A percentile compares a stretch with the other conserved stretches of the same genome.
These are phyloP conservation scores for Otolemur crassicaudatus DNA, from an alignment of 2,797 vertebrate species.

Conservation along the genomic window DNA sequence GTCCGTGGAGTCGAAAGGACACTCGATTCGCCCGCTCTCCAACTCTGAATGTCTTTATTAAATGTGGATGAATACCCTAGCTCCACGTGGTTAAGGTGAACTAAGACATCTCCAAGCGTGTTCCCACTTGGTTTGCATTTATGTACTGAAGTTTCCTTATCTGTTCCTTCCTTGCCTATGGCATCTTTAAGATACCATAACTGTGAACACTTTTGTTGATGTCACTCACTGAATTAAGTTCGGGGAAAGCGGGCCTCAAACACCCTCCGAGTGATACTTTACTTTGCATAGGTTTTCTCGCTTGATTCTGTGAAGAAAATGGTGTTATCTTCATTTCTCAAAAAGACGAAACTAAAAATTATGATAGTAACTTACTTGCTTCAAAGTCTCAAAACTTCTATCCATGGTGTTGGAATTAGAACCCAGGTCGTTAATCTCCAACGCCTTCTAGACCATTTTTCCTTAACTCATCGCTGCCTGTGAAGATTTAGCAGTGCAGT, in stretches of 20 bases:
- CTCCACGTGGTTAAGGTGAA: neutral
- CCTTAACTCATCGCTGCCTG: neutral
- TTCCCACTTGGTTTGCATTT: constrained; percentile 21
- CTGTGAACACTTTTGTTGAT: constrained; percentile 36
- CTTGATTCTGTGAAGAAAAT: constrained; percentile 42
- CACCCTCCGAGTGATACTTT: constrained; percentile 5
- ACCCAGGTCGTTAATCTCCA: neutral
- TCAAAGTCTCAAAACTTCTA: constrained; percentile 40
- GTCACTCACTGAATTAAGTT: constrained; percentile 32
- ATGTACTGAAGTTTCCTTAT: constrained; percentile 30
- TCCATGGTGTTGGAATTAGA: constrained; percentile 19
- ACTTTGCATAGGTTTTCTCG: constrained; percentile 37
- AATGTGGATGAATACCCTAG: neutral
- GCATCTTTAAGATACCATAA: neutral
- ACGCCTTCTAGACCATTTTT: neutral
- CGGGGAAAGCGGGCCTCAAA: neutral
- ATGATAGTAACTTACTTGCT: neutral
- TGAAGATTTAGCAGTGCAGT: constrained; percentile 18
- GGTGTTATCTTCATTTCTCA: constrained; percentile 34
- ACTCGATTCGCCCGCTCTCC: neutral
- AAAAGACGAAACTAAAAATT: constrained; percentile 10
- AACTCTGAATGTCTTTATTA: constrained; percentile 56
- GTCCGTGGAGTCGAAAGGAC: constrained; percentile 61
- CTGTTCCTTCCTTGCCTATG: constrained; percentile 36
- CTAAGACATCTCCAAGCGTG: neutral